These are phyloP conservation scores for Gymnopithys bicolor DNA, from an alignment of 2,797 vertebrate genomes.

Conservation along the genomic window DNA sequence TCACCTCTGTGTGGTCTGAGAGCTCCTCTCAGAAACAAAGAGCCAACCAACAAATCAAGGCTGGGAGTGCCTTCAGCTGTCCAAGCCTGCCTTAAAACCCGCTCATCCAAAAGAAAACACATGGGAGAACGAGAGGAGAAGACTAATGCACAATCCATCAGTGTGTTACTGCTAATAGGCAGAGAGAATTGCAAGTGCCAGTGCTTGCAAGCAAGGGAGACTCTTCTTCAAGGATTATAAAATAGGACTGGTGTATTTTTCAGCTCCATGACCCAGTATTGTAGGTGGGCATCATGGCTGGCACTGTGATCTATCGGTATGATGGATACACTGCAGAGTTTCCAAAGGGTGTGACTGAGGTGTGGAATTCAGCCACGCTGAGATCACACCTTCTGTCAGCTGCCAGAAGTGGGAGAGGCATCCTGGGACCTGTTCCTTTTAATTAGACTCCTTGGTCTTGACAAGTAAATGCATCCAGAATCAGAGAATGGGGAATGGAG, in stretches of 20 bases:
- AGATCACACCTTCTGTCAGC: conserved; percentile 43
- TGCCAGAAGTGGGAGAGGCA: conserved; percentile 46
- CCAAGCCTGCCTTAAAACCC: neutral
- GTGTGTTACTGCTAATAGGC: neutral
- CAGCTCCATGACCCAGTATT: neutral
- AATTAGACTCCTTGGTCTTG: conserved; percentile 51
- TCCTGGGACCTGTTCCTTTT: conserved; percentile 49
- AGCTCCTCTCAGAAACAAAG: neutral
- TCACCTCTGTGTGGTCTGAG: neutral
- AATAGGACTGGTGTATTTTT: neutral
- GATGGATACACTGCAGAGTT: neutral
- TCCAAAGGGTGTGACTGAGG: conserved; percentile 31
- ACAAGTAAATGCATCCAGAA: conserved; percentile 29
- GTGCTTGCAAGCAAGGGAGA: neutral
- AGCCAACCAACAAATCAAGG: neutral
- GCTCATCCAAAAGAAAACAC: neutral
- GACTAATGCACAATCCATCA: neutral
- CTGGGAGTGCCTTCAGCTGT: neutral
- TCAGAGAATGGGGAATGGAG: neutral
- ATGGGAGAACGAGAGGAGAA: neutral
- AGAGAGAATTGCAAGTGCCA: neutral
- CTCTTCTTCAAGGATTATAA: neutral
- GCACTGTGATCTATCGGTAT: neutral
- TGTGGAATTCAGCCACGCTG: conserved; percentile 44
- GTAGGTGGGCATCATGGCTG: neutral